Percentiles rank a stretch among this genome's conserved stretches.
Conservation (phyloP, 92 coral and sea anemone species). For the Scolanthus callimorphus region DNA sequence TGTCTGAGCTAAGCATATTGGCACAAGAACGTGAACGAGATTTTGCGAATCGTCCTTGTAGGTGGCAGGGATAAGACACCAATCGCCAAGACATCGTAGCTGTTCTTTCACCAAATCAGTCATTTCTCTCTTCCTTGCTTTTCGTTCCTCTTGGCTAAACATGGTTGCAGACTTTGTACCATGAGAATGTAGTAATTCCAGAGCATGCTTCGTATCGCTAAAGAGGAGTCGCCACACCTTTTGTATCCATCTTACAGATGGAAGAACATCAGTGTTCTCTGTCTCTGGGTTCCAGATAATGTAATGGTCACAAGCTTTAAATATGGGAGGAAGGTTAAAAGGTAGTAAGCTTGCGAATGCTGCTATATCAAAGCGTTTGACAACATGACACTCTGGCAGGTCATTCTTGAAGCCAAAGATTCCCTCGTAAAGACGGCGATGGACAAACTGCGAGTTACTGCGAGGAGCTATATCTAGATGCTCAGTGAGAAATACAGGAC, state of each 20-base stretch:
- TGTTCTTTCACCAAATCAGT: background rate
- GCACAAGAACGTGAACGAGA: constrained; percentile 27
- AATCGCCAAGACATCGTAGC: constrained; percentile 23
- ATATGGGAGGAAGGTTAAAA: background rate
- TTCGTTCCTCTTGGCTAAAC: background rate
- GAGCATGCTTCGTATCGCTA: background rate
- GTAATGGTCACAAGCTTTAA: constrained; percentile 4
- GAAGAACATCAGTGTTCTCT: background rate
- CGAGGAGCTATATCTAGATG: too few species aligned
- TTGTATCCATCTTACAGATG: constrained; percentile 17
- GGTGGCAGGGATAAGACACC: constrained; percentile 64
- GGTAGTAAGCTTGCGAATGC: constrained; percentile 48
- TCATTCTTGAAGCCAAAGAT: background rate
- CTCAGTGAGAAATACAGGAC: too few species aligned
- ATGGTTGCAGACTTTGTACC: background rate
- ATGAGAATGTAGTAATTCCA: background rate
- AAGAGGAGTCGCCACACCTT: constrained; percentile 54
- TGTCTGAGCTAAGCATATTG: constrained; percentile 19
- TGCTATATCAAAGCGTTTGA: constrained; percentile 40
- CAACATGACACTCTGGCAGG: constrained; percentile 11
- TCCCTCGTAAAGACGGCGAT: background rate
- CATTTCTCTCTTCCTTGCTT: constrained; percentile 3
- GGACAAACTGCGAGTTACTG: background rate
- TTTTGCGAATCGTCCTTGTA: background rate
- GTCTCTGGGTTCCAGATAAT: constrained; percentile 35